Percentiles rank a stretch among this genome's conserved stretches.
These are phyloP conservation scores for Yponomeuta sedellus DNA, from an alignment of 2,888 invertebrate species.

Conservation along the genomic window DNA sequence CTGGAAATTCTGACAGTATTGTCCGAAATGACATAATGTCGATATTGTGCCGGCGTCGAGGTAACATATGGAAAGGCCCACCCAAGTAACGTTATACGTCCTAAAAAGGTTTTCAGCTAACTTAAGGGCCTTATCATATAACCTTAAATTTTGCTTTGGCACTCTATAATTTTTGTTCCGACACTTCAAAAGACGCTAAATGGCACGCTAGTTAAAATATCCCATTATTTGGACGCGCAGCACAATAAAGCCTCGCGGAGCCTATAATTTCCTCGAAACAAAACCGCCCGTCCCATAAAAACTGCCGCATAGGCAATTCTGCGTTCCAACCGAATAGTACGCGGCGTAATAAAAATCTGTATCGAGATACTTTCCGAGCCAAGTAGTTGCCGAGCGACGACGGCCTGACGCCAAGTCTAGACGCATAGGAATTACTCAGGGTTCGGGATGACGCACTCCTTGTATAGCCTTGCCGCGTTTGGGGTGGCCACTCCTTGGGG, in stretches of 20 bases:
- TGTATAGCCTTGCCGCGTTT: neutral
- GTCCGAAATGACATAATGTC: neutral
- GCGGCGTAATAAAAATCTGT: conserved; percentile 1
- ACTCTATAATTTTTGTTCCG: no score
- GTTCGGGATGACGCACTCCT: neutral
- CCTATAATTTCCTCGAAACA: neutral
- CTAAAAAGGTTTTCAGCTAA: no score
- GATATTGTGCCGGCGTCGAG: neutral
- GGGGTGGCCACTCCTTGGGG: neutral
- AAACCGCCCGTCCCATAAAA: neutral
- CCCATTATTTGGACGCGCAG: no score
- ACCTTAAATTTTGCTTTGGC: no score
- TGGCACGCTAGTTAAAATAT: no score
- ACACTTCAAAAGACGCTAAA: no score
- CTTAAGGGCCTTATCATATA: no score
- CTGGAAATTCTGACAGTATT: no score
- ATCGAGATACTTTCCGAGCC: neutral
- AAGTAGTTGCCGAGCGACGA: conserved; percentile 45
- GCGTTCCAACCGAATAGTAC: neutral
- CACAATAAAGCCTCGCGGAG: neutral
- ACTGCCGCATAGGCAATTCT: neutral
- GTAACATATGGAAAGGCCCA: no score
- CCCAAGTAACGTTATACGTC: no score
- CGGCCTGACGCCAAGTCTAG: conserved; percentile 68
- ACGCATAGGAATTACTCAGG: conserved; percentile 64